Percentiles rank a stretch among this genome's conserved stretches.
Evolutionary conservation across 2,888 invertebrate genomes (phyloP).

Genomic region (Cyaniris semiargus): DNA sequence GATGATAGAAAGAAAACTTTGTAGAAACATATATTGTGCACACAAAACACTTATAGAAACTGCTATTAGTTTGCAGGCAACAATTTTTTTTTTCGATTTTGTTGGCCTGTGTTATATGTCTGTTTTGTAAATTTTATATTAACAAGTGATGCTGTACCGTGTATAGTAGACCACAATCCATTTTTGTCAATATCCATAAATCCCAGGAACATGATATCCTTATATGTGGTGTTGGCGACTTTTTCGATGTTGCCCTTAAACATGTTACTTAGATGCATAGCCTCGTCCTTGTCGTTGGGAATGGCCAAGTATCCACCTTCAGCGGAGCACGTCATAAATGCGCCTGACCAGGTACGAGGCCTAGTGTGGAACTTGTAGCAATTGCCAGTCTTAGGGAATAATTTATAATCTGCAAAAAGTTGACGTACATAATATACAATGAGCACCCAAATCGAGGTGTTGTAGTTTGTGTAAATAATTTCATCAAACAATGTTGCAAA

Average conservation of each 20-base stretch:
- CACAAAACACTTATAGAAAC: no score
- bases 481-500: no score
- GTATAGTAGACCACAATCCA: slow-evolving; percentile 22
- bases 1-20: no score
- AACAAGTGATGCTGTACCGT: neutral
- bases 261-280: neutral
- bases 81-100: no score
- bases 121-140: no score
- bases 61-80: no score
- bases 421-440: neutral
- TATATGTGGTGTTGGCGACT: neutral
- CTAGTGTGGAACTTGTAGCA: slow-evolving; percentile 26
- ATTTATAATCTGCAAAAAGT: slow-evolving; percentile 9
- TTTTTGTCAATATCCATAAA: neutral
- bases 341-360: neutral
- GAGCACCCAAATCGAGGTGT: neutral
- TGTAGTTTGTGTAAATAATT: neutral
- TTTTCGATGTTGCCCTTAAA: neutral
- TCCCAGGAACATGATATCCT: slow-evolving; percentile 20
- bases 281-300: slow-evolving; percentile 10
- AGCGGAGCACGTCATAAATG: slow-evolving; percentile 4
- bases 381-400: neutral
- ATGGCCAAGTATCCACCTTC: slow-evolving; percentile 26
- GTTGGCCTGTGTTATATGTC: no score
- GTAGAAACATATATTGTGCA: no score